Conservation (phyloP, 2,113 vertebrate species). For the Pampusana beccarii region DNA sequence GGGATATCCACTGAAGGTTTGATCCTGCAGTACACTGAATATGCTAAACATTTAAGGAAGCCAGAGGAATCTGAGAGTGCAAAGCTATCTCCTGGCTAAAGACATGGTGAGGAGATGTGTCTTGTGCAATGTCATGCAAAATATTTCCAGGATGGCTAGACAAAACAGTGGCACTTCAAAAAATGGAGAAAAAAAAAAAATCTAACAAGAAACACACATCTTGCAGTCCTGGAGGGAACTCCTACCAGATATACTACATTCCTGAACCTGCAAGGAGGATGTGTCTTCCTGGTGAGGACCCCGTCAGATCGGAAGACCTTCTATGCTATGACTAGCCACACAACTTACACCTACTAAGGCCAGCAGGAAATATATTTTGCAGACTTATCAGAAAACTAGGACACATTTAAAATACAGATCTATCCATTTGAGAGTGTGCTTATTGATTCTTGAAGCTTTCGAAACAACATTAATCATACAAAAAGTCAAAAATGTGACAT, state of each 20-base stretch:
- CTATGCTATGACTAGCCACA: not conserved
- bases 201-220: not conserved
- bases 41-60: not conserved
- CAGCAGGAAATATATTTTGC: constrained; percentile 35
- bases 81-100: not conserved
- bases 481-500: constrained; percentile 21
- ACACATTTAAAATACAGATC: constrained; percentile 29
- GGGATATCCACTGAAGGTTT: not conserved
- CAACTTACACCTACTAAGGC: not conserved
- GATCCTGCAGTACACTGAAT: not conserved
- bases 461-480: constrained; percentile 55
- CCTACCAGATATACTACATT: not conserved
- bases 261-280: not conserved
- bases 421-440: not conserved
- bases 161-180: not conserved
- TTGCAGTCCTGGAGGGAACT: not conserved
- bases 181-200: not conserved
- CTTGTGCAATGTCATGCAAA: not conserved
- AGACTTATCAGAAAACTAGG: not conserved
- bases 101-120: not conserved
- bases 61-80: not conserved
- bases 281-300: not conserved
- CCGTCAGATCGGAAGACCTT: not conserved
- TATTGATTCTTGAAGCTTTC: constrained; percentile 56
- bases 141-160: not conserved